These are phyloP conservation scores for Sphecodes monilicornis DNA, from an alignment of 2,888 invertebrate species.

Conservation along the genomic window DNA sequence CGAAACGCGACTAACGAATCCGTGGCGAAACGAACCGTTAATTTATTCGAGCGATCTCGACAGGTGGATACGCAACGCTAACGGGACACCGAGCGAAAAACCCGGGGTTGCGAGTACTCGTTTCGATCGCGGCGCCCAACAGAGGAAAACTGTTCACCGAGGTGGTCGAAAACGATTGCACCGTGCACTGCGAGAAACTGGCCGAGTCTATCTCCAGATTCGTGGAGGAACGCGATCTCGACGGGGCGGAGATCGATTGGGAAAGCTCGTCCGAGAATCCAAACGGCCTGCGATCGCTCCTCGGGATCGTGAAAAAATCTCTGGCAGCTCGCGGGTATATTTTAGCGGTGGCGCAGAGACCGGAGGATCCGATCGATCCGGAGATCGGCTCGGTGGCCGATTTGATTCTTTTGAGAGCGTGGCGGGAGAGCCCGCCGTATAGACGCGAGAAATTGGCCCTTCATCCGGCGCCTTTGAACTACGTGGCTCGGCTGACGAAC, in stretches of 20 bases:
- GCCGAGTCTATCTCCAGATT: conserved; percentile 88
- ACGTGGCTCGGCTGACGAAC: conserved; percentile 69
- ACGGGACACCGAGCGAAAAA: conserved; percentile 89
- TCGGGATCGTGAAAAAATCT: conserved; percentile 8
- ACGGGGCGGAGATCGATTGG: conserved; percentile 92
- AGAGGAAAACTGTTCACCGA: conserved; percentile 41
- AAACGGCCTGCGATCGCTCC: conserved; percentile 34
- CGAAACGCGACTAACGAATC: not conserved
- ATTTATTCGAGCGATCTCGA: conserved; percentile 51
- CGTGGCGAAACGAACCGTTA: conserved; percentile 40
- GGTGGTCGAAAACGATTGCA: conserved; percentile 26
- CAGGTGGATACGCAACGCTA: conserved; percentile 90
- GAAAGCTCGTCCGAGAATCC: conserved; percentile 36
- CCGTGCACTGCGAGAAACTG: conserved; percentile 85
- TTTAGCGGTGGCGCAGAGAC: conserved; percentile 86
- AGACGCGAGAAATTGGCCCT: conserved; percentile 71
- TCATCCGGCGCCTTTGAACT: conserved; percentile 77
- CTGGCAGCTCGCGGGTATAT: conserved; percentile 87
- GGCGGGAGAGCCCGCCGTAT: conserved; percentile 78
- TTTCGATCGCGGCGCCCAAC: conserved; percentile 87
- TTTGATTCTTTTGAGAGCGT: conserved; percentile 89
- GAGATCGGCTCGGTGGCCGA: conserved; percentile 88
- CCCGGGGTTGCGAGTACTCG: conserved; percentile 88
- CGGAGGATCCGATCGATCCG: conserved; percentile 88
- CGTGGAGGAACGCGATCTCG: conserved; percentile 89